Base-by-base conservation (phyloP, 2,113 vertebrate species). In the Scopus umbretta region DNA sequence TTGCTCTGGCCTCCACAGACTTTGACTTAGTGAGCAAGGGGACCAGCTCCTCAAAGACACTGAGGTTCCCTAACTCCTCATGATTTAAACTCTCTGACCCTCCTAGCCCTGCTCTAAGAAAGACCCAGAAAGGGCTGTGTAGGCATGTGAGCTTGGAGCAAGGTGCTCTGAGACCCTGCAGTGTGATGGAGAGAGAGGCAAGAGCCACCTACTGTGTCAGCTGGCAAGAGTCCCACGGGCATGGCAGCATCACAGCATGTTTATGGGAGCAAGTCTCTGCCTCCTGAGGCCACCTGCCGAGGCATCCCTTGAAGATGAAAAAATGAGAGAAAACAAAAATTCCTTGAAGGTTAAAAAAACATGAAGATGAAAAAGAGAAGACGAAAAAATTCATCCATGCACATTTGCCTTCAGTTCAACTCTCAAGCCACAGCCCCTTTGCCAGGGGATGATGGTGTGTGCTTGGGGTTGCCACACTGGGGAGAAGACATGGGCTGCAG, bases 341-440 rank as follows among this genome's bases (percentile, higher is more conserved):
- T n/a, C 4, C 26, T 53, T 25, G 14, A 68, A 45, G 19, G 22
- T 15, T 9, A 12, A 38, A n/a, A 34, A 59, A n/a, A 2, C 5
- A 26, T 32, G 10, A 45, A 40, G 4, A 61, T 7, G 3, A 34
- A 59, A 65, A n/a, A n/a, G n/a, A n/a, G n/a, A n/a, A n/a, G n/a
- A n/a, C n/a, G n/a, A n/a, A n/a, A 84, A 63, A 47, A 13, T 9
- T 43, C 0, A 0, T 5, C 53, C 12, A 3, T 14, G 21, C 11
- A 45, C 13, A 9, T 88, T 80, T 63, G 6, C 32, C 53, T 73
- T 55, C 40, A 10, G 10, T 13, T 32, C 49, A 29, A 36, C 13
- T 63, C 18, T 42, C 23, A 22, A 10, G n/a, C 45, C 10, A 36
- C 16, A 59, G 32, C 22, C 26, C 22, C 42, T 19, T 42, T 62